phyloP scores from a whole-genome alignment of 2,113 vertebrate genomes.

The Paramisgurnus dabryanus region DNA sequence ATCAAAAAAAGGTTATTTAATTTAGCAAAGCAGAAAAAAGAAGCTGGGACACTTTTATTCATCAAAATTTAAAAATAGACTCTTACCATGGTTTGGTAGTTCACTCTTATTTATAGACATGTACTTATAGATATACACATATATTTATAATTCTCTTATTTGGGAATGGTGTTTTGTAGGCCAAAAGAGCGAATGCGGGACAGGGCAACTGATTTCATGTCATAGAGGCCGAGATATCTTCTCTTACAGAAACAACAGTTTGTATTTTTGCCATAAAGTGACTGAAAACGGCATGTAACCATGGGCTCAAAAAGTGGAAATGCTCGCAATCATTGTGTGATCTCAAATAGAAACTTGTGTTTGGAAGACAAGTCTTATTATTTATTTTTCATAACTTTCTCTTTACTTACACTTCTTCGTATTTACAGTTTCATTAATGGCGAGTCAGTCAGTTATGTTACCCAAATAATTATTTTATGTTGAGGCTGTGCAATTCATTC shows the following conservation, averaged over 20 bases:
- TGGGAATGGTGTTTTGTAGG: conserved; percentile 49
- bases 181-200: not conserved
- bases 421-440: conserved; percentile 43
- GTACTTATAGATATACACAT: conserved; percentile 58
- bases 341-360: conserved; percentile 12
- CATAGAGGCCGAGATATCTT: too few species aligned
- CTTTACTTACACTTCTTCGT: conserved; percentile 18
- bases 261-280: not conserved
- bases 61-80: conserved; percentile 75
- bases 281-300: not conserved
- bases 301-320: not conserved
- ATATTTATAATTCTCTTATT: conserved; percentile 68
- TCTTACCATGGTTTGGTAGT: conserved; percentile 61
- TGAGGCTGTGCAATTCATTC: conserved; percentile 39
- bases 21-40: conserved; percentile 72
- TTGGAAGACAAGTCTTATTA: not conserved
- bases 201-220: not conserved
- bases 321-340: not conserved
- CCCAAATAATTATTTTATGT: too few species aligned
- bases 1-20: conserved; percentile 62
- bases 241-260: not conserved
- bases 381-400: conserved; percentile 4
- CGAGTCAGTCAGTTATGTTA: conserved; percentile 18
- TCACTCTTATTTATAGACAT: conserved; percentile 75
- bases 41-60: conserved; percentile 69